Evolutionary conservation across 2,888 invertebrate species (phyloP).

Genomic region (Rhagium mordax): DNA sequence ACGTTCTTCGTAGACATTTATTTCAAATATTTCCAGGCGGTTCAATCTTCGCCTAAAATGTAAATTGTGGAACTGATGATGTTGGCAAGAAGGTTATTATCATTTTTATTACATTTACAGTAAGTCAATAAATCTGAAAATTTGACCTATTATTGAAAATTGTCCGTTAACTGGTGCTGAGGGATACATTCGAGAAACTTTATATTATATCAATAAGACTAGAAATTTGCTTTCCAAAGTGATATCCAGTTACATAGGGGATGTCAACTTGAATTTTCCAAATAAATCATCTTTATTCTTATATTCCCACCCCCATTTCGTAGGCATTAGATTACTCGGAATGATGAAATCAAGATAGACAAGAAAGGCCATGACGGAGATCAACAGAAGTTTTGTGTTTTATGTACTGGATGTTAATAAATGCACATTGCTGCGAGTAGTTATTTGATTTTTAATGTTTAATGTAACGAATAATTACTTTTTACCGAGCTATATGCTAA

Average conservation of each 20-base stretch:
- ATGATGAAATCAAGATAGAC: background rate
- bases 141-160: background rate
- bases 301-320: background rate
- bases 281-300: constrained; percentile 26
- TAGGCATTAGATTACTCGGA: background rate
- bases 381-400: constrained; percentile 5
- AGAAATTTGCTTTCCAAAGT: constrained; percentile 12
- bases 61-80: background rate
- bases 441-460: too few relatives aligned
- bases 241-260: constrained; percentile 18
- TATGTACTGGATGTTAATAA: background rate
- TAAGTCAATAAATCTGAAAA: constrained; percentile 4
- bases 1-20: background rate
- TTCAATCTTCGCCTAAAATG: background rate
- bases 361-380: background rate
- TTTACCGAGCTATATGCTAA: too few relatives aligned
- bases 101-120: constrained; percentile 1
- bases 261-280: background rate
- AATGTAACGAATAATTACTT: too few relatives aligned
- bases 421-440: too few relatives aligned
- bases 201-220: constrained; percentile 16
- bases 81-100: background rate
- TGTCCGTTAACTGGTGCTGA: background rate
- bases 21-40: background rate
- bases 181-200: constrained; percentile 4